Evolutionary conservation across 2,113 vertebrate species (phyloP).

Genomic region (Camarhynchus parvulus): DNA sequence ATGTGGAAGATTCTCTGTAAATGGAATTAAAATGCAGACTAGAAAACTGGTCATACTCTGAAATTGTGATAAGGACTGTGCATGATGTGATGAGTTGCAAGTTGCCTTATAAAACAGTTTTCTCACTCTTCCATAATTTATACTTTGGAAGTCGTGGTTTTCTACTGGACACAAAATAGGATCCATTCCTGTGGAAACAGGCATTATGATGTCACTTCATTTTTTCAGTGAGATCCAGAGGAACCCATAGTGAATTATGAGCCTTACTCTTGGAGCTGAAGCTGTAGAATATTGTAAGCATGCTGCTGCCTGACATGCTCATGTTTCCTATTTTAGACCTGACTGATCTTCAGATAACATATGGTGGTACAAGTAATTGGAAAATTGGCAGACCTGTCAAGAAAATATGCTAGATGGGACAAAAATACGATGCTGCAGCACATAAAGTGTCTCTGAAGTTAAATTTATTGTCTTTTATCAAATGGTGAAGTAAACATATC

Average conservation of each 20-base stretch:
- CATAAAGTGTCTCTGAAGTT: slow-evolving; percentile 81
- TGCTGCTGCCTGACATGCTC: slow-evolving; percentile 76
- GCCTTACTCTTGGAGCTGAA: slow-evolving; percentile 63
- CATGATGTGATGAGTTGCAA: not conserved
- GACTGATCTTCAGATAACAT: slow-evolving; percentile 89
- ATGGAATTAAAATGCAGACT: not conserved
- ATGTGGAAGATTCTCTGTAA: not conserved
- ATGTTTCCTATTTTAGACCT: slow-evolving; percentile 89
- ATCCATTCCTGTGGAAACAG: slow-evolving; percentile 48
- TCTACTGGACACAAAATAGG: slow-evolving; percentile 37
- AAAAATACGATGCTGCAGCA: slow-evolving; percentile 77
- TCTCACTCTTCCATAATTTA: slow-evolving; percentile 14
- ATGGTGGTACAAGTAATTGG: slow-evolving; percentile 92
- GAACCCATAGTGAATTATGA: slow-evolving; percentile 73
- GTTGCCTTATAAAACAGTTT: slow-evolving; percentile 20
- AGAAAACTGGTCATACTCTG: not conserved
- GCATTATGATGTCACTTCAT: slow-evolving; percentile 72
- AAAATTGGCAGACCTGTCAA: slow-evolving; percentile 96
- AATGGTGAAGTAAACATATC: slow-evolving; percentile 81
- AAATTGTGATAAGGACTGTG: not conserved
- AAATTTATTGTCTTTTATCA: slow-evolving; percentile 87
- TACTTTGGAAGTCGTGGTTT: slow-evolving; percentile 57
- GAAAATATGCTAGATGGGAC: slow-evolving; percentile 89
- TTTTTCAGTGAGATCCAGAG: slow-evolving; percentile 48
- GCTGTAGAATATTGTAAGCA: slow-evolving; percentile 85